Evolutionary conservation across 2,113 vertebrate genomes (phyloP), one percentile per base, ranked within the genome.

Genomic region (Aegypius monachus): DNA sequence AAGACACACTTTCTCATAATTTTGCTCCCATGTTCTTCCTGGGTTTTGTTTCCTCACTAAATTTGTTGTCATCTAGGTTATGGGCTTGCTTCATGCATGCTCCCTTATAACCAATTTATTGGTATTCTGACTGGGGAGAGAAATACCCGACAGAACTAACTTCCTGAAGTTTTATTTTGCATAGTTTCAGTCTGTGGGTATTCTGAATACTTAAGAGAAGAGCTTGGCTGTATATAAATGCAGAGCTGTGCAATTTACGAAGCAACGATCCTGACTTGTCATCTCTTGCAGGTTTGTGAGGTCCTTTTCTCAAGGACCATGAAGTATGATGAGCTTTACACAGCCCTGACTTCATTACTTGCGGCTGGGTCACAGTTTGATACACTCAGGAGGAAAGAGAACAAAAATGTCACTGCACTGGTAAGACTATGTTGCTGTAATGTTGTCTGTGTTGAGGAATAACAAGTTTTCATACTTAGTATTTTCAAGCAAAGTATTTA

Each of bases 351-450:
- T n/a, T 98, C 98, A 0, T 96, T 99, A 23, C 98, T 99, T 89
- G 98, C 99, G 5, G 99, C 99, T 16, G 99, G 99, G 7, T 99
- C 99, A 53, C 98, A 99, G 97, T 99, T 99, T 48, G 99, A 99
- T 91, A 99, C 98, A 2, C 98, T 99, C 80, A 99, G 99, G 98
- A 98, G 99, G 90, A 99, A 99, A 94, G 99, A 99, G 66, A 99
- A 96, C 97, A 99, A 99, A 93, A 98, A 98, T 3, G 97, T 99
- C 70, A 99, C 98, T 38, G 98, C 99, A 22, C 94, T 99, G 99
- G 99, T 99, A 90, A 97, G 98, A 13, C 12, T 32, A 1, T 16
- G 5, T 36, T 21, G 61, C 32, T 72, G 52, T 83, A 16, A 9
- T 27, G 13, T 72, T 53, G 43, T 32, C 59, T 63, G 7, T 75